Evolutionary conservation across 1,140 invertebrate species (phyloP).

Genomic region (Oryctes rhinoceros): DNA sequence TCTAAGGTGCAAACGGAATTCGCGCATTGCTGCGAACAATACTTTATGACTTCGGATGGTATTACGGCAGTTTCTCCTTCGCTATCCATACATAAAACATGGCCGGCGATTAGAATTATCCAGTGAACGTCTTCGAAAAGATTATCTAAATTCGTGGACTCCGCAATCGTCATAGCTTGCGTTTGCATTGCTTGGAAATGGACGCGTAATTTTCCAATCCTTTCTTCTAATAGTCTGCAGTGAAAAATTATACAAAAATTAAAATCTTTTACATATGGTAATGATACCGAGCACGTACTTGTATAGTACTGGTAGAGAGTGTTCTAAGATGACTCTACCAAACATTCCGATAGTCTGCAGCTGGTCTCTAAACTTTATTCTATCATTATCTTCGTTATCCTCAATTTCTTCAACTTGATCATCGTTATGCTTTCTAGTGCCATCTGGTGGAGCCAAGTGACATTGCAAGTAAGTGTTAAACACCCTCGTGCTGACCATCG

Average conservation of each 20-base stretch:
- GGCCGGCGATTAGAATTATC: constrained; percentile 82
- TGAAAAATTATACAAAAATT: too few relatives aligned
- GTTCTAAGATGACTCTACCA: constrained; percentile 64
- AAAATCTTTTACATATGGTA: neutral
- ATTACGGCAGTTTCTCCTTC: constrained; percentile 81
- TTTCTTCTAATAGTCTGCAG: constrained; percentile 70
- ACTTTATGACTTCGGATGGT: constrained; percentile 77
- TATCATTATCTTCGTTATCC: constrained; percentile 75
- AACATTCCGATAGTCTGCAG: constrained; percentile 71
- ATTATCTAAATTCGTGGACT: constrained; percentile 65
- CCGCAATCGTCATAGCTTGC: constrained; percentile 66
- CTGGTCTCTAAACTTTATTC: constrained; percentile 74
- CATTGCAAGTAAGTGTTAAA: constrained; percentile 86
- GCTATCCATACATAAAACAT: constrained; percentile 74
- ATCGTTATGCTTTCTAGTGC: constrained; percentile 66
- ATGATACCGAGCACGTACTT: constrained; percentile 47
- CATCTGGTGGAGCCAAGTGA: constrained; percentile 83
- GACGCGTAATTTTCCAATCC: constrained; percentile 69
- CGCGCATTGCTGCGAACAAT: constrained; percentile 69
- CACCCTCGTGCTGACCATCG: constrained; percentile 64
- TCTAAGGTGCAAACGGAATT: constrained; percentile 50
- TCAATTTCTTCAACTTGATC: constrained; percentile 69
- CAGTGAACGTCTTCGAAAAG: constrained; percentile 90
- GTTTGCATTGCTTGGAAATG: constrained; percentile 72
- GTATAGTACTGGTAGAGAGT: constrained; percentile 67